Evolutionary conservation across 2,888 invertebrate species (phyloP).

Genomic region (Carabus problematicus): DNA sequence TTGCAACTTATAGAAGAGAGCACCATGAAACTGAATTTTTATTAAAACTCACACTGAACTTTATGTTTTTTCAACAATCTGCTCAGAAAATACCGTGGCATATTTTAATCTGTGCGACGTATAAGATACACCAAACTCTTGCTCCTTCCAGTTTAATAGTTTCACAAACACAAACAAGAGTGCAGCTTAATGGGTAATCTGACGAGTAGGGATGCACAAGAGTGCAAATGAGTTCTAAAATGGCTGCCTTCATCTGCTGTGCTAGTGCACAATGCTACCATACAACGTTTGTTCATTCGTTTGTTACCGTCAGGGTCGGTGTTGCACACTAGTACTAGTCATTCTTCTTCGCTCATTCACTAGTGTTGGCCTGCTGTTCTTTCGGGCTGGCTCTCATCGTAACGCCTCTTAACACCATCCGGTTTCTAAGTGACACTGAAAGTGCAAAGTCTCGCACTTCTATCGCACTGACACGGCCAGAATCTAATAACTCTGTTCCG

Average conservation of each 20-base stretch:
- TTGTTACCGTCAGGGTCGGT: neutral
- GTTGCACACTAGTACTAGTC: neutral
- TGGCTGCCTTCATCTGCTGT: too few species aligned
- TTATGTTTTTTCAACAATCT: too few species aligned
- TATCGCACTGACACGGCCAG: neutral
- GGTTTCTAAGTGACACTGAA: conserved; percentile 8
- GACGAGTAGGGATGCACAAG: conserved; percentile 9
- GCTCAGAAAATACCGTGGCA: too few species aligned
- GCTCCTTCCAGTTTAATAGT: neutral
- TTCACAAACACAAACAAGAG: neutral
- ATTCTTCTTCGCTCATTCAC: neutral
- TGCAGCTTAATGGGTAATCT: conserved; percentile 3
- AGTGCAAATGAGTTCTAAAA: conserved; percentile 19
- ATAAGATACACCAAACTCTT: too few species aligned
- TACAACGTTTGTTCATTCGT: neutral
- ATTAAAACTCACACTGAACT: too few species aligned
- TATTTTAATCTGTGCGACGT: too few species aligned
- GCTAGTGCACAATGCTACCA: neutral
- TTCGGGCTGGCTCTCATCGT: neutral
- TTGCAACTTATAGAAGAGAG: too few species aligned
- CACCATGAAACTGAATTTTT: too few species aligned
- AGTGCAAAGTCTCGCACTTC: conserved; percentile 2
- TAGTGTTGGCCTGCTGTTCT: neutral
- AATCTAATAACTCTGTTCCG: conserved; percentile 8
- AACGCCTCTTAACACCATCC: conserved; percentile 8